Conservation (phyloP, 2,797 vertebrate species). For the Cirrhinus mrigala region DNA sequence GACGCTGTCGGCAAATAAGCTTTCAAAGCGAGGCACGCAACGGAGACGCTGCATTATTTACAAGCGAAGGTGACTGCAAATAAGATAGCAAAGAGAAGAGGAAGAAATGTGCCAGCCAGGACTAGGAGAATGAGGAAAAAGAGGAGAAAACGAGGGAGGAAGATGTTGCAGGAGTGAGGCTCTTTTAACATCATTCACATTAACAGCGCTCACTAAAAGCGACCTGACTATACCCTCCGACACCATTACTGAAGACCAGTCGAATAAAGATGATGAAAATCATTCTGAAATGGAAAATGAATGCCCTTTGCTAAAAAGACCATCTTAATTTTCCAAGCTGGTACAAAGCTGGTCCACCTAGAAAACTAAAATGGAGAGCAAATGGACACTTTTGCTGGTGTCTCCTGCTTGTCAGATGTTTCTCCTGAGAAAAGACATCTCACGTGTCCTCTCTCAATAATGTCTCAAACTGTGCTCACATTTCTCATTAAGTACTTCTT, state of each 20-base stretch:
- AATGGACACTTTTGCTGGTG: not conserved
- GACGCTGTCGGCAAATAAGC: conserved; percentile 4
- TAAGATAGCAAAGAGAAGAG: conserved; percentile 36
- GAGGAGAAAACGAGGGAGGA: not conserved
- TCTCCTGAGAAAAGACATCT: not conserved
- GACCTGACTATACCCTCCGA: not conserved
- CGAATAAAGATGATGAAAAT: not conserved
- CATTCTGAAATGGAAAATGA: not conserved
- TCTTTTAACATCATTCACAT: not conserved
- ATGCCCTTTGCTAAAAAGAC: not conserved
- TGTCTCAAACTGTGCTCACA: not conserved
- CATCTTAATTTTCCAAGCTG: not conserved
- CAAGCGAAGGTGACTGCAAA: conserved; percentile 44
- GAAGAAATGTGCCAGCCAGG: conserved; percentile 1
- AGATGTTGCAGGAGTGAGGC: conserved; percentile 30
- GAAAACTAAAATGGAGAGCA: not conserved
- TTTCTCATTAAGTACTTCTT: not conserved
- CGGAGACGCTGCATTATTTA: conserved; percentile 26
- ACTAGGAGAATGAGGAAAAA: not conserved
- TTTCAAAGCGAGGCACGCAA: conserved; percentile 21
- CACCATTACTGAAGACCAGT: not conserved
- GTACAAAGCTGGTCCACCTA: not conserved
- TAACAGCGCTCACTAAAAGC: conserved; percentile 31
- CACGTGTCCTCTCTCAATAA: not conserved
- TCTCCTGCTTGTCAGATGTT: not conserved